Conservation (phyloP, 2,797 vertebrate genomes). For the Poecilia picta region DNA sequence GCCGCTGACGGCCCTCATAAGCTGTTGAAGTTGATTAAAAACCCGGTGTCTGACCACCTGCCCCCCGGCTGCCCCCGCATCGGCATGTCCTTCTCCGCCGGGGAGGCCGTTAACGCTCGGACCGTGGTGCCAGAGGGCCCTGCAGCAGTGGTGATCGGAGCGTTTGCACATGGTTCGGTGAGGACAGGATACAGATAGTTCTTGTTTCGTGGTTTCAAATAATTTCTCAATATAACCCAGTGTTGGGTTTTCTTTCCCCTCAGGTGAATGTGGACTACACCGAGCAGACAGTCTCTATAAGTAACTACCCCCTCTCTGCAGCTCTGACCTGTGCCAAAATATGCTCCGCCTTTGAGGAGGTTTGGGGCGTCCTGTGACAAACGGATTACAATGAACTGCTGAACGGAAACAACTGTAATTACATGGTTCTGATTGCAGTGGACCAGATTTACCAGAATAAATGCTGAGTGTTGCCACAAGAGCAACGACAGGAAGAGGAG, state of each 20-base stretch:
- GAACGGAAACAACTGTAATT: constrained; percentile 3
- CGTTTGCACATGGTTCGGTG: constrained; percentile 95
- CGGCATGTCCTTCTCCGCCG: constrained; percentile 86
- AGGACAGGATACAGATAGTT: constrained; percentile 34
- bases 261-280: constrained; percentile 93
- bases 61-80: constrained; percentile 92
- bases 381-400: constrained; percentile 13
- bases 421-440: constrained; percentile 40
- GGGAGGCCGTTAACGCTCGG: constrained; percentile 80
- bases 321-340: constrained; percentile 96
- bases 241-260: background rate
- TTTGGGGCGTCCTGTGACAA: constrained; percentile 89
- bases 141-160: constrained; percentile 90
- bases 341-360: constrained; percentile 95
- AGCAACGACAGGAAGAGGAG: background rate
- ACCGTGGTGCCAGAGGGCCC: constrained; percentile 88
- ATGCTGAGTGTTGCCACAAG: constrained; percentile 7
- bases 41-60: constrained; percentile 93
- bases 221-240: background rate
- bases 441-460: constrained; percentile 13
- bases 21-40: constrained; percentile 92
- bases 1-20: constrained; percentile 94
- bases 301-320: constrained; percentile 96
- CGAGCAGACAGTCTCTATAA: constrained; percentile 92
- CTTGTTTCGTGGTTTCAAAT: background rate